Conservation (phyloP, 2,113 vertebrate genomes). For the Donacobius atricapilla region DNA sequence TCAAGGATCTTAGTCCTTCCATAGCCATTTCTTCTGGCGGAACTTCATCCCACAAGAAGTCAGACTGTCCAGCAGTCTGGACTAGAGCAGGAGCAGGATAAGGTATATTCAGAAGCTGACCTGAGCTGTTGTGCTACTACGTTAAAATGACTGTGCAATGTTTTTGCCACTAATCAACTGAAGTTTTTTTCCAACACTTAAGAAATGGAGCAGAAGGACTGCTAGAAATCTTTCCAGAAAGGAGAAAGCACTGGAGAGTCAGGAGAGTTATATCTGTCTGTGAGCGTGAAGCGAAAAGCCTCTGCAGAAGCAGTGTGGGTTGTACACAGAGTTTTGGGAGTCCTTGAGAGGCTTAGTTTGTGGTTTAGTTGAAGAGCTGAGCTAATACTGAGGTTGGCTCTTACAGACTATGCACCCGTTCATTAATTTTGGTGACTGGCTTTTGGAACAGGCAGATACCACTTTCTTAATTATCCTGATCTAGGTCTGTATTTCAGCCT, state of each 20-base stretch:
- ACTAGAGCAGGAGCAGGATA: background rate
- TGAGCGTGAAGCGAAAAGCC: fast-evolving
- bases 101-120: background rate
- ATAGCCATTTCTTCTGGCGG: background rate
- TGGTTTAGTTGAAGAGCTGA: background rate
- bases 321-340: background rate
- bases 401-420: background rate
- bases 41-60: background rate
- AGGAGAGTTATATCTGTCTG: background rate
- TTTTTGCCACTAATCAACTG: background rate
- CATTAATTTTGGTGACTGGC: background rate
- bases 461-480: background rate
- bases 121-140: background rate
- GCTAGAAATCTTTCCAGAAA: background rate
- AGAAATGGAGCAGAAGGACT: background rate
- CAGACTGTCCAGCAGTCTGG: background rate
- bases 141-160: background rate
- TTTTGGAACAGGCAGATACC: background rate
- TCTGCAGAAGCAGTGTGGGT: background rate
- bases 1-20: background rate
- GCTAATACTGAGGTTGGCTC: background rate
- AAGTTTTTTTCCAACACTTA: background rate
- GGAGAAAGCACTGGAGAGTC: background rate
- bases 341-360: background rate
- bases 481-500: background rate